Conservation (phyloP, 2,888 invertebrate genomes). For the Belgica antarctica region DNA sequence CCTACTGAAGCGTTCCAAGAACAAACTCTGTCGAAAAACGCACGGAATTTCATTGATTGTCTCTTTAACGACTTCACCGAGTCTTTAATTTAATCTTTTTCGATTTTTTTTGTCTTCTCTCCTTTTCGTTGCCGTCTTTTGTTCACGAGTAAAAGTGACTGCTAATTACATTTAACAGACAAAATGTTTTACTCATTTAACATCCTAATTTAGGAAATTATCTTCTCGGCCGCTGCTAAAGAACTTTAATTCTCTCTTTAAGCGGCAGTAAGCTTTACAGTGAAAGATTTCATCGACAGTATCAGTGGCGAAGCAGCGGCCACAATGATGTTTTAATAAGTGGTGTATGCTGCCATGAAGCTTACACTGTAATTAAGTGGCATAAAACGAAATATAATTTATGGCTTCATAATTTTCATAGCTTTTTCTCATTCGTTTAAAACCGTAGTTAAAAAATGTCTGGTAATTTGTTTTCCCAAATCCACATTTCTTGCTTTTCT, state of each 20-base stretch:
- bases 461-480: conserved; percentile 35
- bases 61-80: neutral
- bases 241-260: neutral
- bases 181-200: conserved; percentile 25
- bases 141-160: conserved; percentile 31
- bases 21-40: too few species aligned
- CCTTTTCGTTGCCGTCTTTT: conserved; percentile 32
- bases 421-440: neutral
- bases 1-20: neutral
- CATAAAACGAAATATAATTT: conserved; percentile 34
- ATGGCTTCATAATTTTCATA: conserved; percentile 42
- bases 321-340: conserved; percentile 26
- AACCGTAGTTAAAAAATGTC: neutral
- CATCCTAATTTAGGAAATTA: conserved; percentile 35
- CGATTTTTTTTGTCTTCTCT: neutral
- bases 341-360: conserved; percentile 10
- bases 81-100: conserved; percentile 3
- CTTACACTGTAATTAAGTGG: conserved; percentile 39
- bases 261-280: neutral
- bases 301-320: neutral
- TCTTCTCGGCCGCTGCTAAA: neutral
- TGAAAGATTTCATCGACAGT: too few species aligned
- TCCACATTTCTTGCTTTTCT: neutral
- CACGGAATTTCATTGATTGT: conserved; percentile 15
- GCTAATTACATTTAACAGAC: conserved; percentile 32